Evolutionary conservation across 2,113 vertebrate species (phyloP), one percentile per base, ranked within the genome.

Genomic region (Melanerpes formicivorus): DNA sequence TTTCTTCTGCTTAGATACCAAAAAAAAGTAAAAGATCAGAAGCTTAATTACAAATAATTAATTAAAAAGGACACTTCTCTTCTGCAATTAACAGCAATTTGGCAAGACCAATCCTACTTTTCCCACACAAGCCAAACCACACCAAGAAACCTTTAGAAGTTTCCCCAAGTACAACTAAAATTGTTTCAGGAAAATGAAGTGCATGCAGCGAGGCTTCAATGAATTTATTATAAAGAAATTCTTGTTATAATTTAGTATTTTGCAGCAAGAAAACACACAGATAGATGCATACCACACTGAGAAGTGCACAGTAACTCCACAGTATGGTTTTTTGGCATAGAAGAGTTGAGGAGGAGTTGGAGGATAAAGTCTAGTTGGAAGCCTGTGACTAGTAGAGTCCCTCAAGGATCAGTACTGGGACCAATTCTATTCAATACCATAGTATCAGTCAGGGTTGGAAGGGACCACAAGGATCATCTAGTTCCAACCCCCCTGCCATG

Each of bases 11-110:
- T 93, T 84, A 90, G 91, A 70, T 87, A 81, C 14, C 90, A 87
- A 81, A 44, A 44, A 44, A 44, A 42, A 42, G 13, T 30, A 90
- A 73, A 27, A 73, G 42, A 84, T 60, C 30, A 80, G 27, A 84
- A 84, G 46, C 34, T 80, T 90, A 93, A 88, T 83, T 91, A 90
- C 79, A 90, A 90, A 76, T 66, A 87, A 93, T 80, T 92, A 60
- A 50, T 77, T 83, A 9, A 26, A 25, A 86, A 63, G n/a, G 13
- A 71, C 86, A 81, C 7, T 26, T 71, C 93, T 90, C n/a, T 92
- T 73, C 78, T 80, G 63, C 40, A 82, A 70, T 27, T 82, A 76
- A 74, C 7, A 1, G 30, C 79, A 63, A 58, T 73, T 91, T 78
- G 4, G 4, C 34, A 66, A 80, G 32, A 90, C 18, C 12, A 55